Percentiles rank a stretch among this genome's conserved stretches.
Conservation (phyloP, 2,113 vertebrate genomes). For the Coptodon bakossiorum region DNA sequence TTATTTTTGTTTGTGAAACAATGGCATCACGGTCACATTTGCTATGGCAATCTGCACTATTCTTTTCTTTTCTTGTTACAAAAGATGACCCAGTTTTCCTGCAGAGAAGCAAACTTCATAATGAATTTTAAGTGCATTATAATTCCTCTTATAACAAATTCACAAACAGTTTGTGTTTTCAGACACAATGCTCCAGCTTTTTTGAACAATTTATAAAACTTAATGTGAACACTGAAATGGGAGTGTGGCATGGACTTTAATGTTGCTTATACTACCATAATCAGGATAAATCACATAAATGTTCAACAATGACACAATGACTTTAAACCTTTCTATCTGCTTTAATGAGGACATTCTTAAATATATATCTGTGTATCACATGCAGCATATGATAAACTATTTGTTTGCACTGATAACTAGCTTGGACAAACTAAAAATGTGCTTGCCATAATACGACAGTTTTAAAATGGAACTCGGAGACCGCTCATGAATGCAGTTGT, state of each 20-base stretch:
- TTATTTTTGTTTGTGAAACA: background rate
- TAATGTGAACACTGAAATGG: background rate
- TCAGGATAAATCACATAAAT: background rate
- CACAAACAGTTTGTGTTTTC: background rate
- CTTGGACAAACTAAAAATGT: background rate
- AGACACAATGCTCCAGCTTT: background rate
- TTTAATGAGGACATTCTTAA: background rate
- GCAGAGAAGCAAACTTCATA: background rate
- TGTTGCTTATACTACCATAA: background rate
- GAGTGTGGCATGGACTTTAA: background rate
- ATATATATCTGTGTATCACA: background rate
- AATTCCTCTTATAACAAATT: background rate
- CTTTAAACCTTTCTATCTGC: background rate
- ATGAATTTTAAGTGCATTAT: background rate
- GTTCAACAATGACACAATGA: background rate
- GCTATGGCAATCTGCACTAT: background rate
- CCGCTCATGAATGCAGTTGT: background rate
- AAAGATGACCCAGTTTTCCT: background rate
- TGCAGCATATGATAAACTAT: background rate
- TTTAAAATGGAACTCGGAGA: background rate
- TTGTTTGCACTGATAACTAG: background rate
- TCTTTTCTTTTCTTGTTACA: background rate
- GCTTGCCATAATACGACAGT: rapidly evolving
- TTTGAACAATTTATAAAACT: background rate
- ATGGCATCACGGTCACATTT: background rate